phyloP scores from a whole-genome alignment of 2,797 vertebrate genomes.

The Diglossa cyanea region DNA sequence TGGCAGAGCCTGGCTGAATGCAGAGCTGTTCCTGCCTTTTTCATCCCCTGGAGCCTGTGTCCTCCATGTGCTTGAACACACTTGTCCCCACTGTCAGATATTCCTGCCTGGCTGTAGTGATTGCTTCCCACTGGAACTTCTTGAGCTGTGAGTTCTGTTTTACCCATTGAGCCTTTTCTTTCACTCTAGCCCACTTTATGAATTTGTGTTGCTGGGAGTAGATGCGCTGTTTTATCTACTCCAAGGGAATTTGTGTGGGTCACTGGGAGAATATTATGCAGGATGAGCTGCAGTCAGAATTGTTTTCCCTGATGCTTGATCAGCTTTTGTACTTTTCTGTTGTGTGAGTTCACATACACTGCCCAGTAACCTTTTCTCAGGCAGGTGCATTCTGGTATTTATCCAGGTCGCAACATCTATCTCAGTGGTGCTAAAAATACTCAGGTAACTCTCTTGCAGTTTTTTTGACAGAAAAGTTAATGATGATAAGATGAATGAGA shows the following conservation, averaged over 20 bases:
- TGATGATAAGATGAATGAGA: neutral
- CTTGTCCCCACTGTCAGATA: neutral
- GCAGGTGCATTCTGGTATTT: neutral
- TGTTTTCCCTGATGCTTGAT: neutral
- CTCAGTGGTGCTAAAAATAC: neutral
- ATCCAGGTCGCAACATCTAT: neutral
- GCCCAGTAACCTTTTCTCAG: neutral
- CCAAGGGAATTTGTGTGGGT: neutral
- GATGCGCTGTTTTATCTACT: neutral
- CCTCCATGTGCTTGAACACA: neutral
- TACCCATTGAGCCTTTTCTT: neutral
- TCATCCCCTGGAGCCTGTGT: rapidly evolving
- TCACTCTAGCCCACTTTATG: neutral
- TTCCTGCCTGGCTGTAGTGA: neutral
- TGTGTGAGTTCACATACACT: neutral
- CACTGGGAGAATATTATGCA: neutral
- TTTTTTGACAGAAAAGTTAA: neutral
- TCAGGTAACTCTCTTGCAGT: neutral
- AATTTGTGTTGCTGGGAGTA: neutral
- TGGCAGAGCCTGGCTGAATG: neutral
- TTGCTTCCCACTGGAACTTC: neutral
- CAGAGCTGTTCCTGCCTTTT: neutral
- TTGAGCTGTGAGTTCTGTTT: neutral
- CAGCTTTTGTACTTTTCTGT: neutral
- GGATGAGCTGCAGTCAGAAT: neutral